Base-by-base conservation (phyloP, 2,797 vertebrate species). In the Xenopus petersii region DNA sequence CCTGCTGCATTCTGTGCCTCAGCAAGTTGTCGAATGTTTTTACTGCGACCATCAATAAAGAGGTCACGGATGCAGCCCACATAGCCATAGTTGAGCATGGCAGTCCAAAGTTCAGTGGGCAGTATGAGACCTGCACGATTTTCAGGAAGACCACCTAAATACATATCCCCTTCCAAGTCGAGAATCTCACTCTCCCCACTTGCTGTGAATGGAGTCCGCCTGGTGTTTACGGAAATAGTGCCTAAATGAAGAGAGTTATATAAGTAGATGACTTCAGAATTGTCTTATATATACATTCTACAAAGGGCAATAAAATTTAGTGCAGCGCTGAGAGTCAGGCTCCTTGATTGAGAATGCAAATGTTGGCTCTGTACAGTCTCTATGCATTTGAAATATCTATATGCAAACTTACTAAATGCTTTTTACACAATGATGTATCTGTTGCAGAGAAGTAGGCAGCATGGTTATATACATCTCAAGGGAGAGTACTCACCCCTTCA, bases 1-100 rank as follows among this genome's bases (percentile, higher is more conserved):
- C 97, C 96, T 0, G 97, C 96, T 0, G 96, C 95, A 0, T 98
- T 98, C 88, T 99, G 98, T 0, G 92, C 92, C 81, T 96, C 97
- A 0, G 98, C 98, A 72, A 99, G 94, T 85, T 98, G 97, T 48
- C 98, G 93, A 80, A 99, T 98, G 88, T 99, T 98, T 84, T 98
- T 99, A 88, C 97, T 98, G 21, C 95, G 91, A 0, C 98, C 98
- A 0, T 99, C 97, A 0, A 99, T 98, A 86, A 99, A 99, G 78
- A 99, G 86, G 88, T 99, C 98, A 0, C 97, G 92, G 80, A 99
- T 94, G 64, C 98, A 99, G 84, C 98, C 98, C 0, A 99, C 98
- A 0, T 99, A 99, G 83, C 97, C 98, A 0, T 98, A 98, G 90
- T 98, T 98, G 55, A 99, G 93, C 98, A 99, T 98, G 0, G 98